Conservation (phyloP, 2,888 invertebrate genomes). For the Leptarthrus brevirostris region DNA sequence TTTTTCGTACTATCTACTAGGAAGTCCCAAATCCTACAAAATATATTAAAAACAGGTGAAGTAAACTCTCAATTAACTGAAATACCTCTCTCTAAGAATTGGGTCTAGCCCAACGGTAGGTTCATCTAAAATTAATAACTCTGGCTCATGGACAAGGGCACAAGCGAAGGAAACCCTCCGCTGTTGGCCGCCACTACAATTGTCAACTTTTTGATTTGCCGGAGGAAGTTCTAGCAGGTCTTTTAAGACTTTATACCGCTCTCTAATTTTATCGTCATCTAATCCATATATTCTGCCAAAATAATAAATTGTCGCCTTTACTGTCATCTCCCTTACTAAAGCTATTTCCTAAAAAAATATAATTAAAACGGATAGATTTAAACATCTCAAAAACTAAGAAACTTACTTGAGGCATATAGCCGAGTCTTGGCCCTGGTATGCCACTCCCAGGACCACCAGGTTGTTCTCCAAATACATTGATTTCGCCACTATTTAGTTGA, state of each 20-base stretch:
- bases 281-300: conserved; percentile 89
- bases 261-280: conserved; percentile 72
- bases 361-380: neutral
- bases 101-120: conserved; percentile 96
- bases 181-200: conserved; percentile 90
- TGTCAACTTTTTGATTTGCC: conserved; percentile 73
- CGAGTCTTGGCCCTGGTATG: conserved; percentile 79
- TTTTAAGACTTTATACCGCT: conserved; percentile 76
- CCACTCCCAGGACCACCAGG: conserved; percentile 77
- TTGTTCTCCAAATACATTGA: conserved; percentile 79
- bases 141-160: conserved; percentile 88
- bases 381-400: neutral
- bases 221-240: conserved; percentile 82
- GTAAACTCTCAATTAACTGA: neutral
- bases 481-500: conserved; percentile 77
- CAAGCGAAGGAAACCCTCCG: conserved; percentile 89
- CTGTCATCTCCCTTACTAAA: conserved; percentile 81
- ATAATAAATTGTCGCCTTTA: conserved; percentile 85
- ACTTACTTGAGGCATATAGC: conserved; percentile 85
- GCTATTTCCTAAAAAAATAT: conserved; percentile 76
- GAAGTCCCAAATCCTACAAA: conserved; percentile 93
- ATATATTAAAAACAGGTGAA: too few species aligned
- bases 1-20: conserved; percentile 78
- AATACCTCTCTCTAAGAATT: conserved; percentile 81
- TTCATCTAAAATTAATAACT: conserved; percentile 89